Evolutionary conservation across 2,888 invertebrate species (phyloP).

Genomic region (Galeopsomyia nigrocyanea): DNA sequence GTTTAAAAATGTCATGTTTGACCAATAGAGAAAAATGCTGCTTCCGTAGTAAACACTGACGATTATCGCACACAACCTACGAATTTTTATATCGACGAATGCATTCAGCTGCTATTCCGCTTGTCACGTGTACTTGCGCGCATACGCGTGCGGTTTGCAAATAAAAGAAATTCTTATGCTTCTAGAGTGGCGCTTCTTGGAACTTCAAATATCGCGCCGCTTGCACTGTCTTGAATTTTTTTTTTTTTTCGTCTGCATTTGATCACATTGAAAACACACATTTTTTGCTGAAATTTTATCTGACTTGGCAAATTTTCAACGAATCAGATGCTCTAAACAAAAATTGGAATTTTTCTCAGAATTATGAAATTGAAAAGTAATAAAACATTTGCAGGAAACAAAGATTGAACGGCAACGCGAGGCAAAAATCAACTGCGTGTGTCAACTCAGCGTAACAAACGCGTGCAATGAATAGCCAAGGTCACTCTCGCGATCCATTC

Average conservation of each 20-base stretch:
- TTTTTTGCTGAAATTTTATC: too few relatives aligned
- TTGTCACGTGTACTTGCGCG: not conserved
- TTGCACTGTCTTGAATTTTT: conserved; percentile 1
- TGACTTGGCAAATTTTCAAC: too few relatives aligned
- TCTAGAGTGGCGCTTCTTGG: conserved; percentile 22
- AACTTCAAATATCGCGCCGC: conserved; percentile 4
- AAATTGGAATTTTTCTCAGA: too few relatives aligned
- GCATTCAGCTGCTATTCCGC: too few relatives aligned
- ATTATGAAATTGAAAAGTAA: too few relatives aligned
- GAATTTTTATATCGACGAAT: too few relatives aligned
- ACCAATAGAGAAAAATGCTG: conserved; percentile 1
- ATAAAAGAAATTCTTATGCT: not conserved
- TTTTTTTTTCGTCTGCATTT: not conserved
- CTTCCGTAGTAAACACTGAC: conserved; percentile 34
- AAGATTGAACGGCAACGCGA: too few relatives aligned
- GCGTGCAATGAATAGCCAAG: conserved; percentile 57
- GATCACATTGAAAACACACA: too few relatives aligned
- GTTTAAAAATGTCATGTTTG: not conserved
- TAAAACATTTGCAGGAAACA: too few relatives aligned
- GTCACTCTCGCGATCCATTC: conserved; percentile 49
- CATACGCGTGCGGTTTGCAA: not conserved
- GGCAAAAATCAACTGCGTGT: not conserved
- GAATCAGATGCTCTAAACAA: too few relatives aligned
- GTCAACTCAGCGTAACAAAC: conserved; percentile 39
- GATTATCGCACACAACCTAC: not conserved